phyloP scores from a whole-genome alignment of 1,140 invertebrate species.

The Platorchestia sp. region DNA sequence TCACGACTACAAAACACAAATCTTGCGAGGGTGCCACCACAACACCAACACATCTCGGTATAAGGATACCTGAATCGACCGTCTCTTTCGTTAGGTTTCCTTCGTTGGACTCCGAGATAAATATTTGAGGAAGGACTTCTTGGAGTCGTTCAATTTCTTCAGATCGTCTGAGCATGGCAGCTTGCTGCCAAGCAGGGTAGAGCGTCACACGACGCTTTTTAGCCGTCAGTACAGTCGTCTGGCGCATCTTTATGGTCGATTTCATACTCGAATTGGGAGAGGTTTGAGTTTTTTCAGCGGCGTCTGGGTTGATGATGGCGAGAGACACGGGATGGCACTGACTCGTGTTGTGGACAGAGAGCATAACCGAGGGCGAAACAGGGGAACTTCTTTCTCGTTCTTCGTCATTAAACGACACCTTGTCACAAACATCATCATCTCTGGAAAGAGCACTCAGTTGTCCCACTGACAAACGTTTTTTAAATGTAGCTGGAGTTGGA shows the following conservation, averaged over 20 bases:
- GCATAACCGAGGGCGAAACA: neutral
- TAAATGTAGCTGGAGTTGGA: neutral
- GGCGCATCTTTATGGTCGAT: neutral
- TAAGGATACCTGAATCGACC: neutral
- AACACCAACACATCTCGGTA: neutral
- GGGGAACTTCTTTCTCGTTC: neutral
- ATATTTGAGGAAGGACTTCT: neutral
- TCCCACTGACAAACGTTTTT: constrained; percentile 18
- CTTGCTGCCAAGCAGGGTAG: constrained; percentile 4
- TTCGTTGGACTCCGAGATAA: neutral
- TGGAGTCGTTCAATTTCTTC: constrained; percentile 22
- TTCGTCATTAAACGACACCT: neutral
- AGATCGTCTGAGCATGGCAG: neutral
- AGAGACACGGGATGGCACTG: constrained; percentile 44
- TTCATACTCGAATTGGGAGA: neutral
- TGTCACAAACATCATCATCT: neutral
- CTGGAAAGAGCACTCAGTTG: neutral
- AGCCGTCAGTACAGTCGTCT: neutral
- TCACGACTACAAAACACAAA: neutral
- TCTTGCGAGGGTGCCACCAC: neutral
- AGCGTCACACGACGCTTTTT: constrained; percentile 29
- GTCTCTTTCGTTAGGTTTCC: neutral
- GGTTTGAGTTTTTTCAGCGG: neutral
- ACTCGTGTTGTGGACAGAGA: constrained; percentile 38
- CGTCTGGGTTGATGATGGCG: constrained; percentile 38